A percentile compares a stretch with the other conserved stretches of the same genome.
These are phyloP conservation scores for Herpailurus yagouaroundi DNA, from an alignment of 2,113 vertebrate genomes.

Conservation along the genomic window DNA sequence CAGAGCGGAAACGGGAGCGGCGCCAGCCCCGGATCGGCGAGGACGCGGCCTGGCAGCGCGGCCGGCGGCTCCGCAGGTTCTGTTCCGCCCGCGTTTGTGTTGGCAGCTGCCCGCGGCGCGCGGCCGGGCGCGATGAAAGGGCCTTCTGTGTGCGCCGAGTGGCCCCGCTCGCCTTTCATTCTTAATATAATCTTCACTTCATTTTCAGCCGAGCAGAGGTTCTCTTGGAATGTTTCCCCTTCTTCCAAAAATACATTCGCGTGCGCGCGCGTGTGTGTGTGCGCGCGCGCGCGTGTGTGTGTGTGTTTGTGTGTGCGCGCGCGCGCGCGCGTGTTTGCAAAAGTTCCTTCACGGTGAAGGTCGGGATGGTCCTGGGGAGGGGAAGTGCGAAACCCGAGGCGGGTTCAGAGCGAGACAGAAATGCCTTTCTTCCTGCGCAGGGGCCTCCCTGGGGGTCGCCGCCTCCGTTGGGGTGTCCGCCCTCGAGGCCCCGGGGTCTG, in stretches of 20 bases:
- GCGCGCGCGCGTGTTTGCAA: conserved; percentile 29
- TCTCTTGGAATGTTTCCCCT: conserved; percentile 77
- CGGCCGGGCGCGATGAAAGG: conserved; percentile 86
- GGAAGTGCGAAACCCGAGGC: conserved; percentile 77
- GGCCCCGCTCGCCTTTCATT: conserved; percentile 81
- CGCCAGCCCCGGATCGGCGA: neutral
- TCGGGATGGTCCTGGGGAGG: conserved; percentile 76
- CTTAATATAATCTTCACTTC: conserved; percentile 86
- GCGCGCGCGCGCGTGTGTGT: neutral
- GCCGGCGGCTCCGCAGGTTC: conserved; percentile 61
- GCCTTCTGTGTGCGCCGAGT: conserved; percentile 85
- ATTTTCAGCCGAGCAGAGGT: conserved; percentile 84
- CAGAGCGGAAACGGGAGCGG: conserved; percentile 51
- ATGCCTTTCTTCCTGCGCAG: conserved; percentile 78
- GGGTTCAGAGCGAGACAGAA: conserved; percentile 77
- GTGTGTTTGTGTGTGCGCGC: conserved; percentile 6
- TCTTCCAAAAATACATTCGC: conserved; percentile 82
- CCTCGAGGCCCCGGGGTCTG: neutral
- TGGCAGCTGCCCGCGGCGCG: conserved; percentile 74
- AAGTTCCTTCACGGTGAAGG: conserved; percentile 74
- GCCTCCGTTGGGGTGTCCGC: neutral
- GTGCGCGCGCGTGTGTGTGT: neutral
- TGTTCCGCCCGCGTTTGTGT: conserved; percentile 84
- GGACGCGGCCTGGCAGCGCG: conserved; percentile 23
- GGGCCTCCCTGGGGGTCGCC: neutral